These are phyloP conservation scores for Diaphora mendica DNA, from an alignment of 2,888 invertebrate species.

Conservation along the genomic window DNA sequence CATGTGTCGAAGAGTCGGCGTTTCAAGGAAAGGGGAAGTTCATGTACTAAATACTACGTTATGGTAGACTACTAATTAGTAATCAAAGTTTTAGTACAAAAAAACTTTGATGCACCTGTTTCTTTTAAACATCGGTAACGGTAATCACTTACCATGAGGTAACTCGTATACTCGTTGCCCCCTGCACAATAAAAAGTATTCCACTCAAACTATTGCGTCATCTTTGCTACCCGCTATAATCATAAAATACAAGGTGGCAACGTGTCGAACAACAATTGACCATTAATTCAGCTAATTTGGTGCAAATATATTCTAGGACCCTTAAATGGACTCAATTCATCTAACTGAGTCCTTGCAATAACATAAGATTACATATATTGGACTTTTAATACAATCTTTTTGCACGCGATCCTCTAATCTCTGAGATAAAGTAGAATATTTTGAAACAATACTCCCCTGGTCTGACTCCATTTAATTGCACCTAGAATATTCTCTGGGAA, in stretches of 20 bases:
- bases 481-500: slow-evolving; percentile 1
- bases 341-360: no score
- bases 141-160: no score
- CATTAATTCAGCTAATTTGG: slow-evolving; percentile 47
- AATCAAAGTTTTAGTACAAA: no score
- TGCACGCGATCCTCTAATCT: not conserved
- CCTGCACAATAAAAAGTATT: no score
- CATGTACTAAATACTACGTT: no score
- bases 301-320: slow-evolving; percentile 27
- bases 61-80: no score
- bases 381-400: not conserved
- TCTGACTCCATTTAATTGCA: slow-evolving; percentile 1
- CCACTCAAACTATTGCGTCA: not conserved
- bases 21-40: no score
- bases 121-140: no score
- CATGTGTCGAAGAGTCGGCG: no score
- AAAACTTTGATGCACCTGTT: no score
- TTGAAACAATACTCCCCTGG: not conserved
- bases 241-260: slow-evolving; percentile 46
- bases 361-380: no score
- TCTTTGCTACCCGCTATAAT: not conserved
- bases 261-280: slow-evolving; percentile 47
- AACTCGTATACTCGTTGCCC: no score
- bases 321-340: not conserved
- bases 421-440: not conserved